These are phyloP conservation scores for Apocheima hispidaria DNA, from an alignment of 2,888 invertebrate species.

Conservation along the genomic window DNA sequence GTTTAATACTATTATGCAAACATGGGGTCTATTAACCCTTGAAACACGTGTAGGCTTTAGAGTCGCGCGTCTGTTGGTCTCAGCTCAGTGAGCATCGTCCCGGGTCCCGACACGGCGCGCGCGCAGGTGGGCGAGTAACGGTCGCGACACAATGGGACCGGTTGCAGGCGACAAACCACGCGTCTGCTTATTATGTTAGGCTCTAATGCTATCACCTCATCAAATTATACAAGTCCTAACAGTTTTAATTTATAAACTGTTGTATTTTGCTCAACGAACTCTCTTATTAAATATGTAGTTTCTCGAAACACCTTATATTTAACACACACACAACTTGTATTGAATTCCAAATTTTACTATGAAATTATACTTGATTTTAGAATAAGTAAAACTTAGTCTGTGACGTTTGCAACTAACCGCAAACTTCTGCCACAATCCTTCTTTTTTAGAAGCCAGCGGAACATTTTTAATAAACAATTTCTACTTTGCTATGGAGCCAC, in stretches of 20 bases:
- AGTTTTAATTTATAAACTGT: not conserved
- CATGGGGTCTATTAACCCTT: constrained; percentile 55
- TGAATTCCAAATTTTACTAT: no score
- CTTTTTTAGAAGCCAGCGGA: no score
- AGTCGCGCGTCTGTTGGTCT: constrained; percentile 71
- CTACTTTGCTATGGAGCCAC: no score
- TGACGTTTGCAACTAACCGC: no score
- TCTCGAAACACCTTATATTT: not conserved
- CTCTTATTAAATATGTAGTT: no score
- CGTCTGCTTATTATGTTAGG: constrained; percentile 13
- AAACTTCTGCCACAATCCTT: no score
- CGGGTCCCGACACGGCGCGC: constrained; percentile 50
- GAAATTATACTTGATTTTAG: no score
- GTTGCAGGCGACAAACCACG: constrained; percentile 55
- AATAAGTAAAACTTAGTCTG: no score
- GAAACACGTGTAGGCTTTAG: constrained; percentile 59
- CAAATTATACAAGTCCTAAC: not conserved
- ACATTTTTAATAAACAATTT: no score
- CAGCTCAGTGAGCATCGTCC: constrained; percentile 78
- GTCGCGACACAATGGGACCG: constrained; percentile 66
- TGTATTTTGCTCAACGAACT: not conserved
- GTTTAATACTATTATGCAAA: constrained; percentile 51
- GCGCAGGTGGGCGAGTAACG: constrained; percentile 83
- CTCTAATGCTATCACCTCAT: constrained; percentile 14
- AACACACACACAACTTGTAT: no score